These are phyloP conservation scores for Torymus tubicola DNA, from an alignment of 2,888 invertebrate species.

Conservation along the genomic window DNA sequence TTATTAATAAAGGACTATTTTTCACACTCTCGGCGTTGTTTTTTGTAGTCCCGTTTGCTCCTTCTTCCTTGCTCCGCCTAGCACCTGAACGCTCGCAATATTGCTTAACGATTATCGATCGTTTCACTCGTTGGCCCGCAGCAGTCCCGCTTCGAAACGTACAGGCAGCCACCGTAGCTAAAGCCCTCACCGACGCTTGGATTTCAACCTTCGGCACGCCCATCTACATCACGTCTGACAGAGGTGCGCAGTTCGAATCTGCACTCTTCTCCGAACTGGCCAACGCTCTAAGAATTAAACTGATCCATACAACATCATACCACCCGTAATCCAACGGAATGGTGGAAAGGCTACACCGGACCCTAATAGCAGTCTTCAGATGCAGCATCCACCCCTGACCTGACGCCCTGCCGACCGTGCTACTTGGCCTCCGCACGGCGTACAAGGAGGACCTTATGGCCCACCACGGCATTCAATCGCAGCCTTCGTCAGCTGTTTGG, in stretches of 20 bases:
- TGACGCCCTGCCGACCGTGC: constrained; percentile 57
- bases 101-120: no score
- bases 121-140: no score
- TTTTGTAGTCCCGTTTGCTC: no score
- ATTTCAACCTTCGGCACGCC: constrained; percentile 68
- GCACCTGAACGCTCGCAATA: no score
- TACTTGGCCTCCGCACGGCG: constrained; percentile 60
- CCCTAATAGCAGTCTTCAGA: constrained; percentile 61
- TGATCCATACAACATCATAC: constrained; percentile 58
- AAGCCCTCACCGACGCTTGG: constrained; percentile 64
- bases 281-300: constrained; percentile 48
- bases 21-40: no score
- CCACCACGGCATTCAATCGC: neutral
- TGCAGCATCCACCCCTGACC: constrained; percentile 57
- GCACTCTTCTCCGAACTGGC: constrained; percentile 59
- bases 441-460: constrained; percentile 61
- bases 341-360: constrained; percentile 60
- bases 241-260: constrained; percentile 66
- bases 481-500: neutral
- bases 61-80: no score
- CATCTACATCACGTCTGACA: constrained; percentile 66
- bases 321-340: constrained; percentile 62
- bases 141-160: no score
- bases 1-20: no score
- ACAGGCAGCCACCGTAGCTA: constrained; percentile 65